A percentile compares a stretch with the other conserved stretches of the same genome.
These are phyloP conservation scores for Cephus sareptanus DNA, from an alignment of 2,888 invertebrate genomes.

Conservation along the genomic window DNA sequence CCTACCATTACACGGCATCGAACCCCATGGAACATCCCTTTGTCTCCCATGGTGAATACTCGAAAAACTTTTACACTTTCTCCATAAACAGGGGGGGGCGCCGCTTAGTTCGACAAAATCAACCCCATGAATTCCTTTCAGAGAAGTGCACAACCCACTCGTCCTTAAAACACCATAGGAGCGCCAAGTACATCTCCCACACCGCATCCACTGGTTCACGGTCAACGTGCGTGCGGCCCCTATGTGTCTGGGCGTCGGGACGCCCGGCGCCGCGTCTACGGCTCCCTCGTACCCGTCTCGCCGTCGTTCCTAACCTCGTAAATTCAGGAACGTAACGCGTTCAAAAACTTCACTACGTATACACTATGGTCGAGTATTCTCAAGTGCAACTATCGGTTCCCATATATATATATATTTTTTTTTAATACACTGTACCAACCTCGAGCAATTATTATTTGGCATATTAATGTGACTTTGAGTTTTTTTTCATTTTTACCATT, in stretches of 20 bases:
- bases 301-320: conserved; percentile 31
- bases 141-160: neutral
- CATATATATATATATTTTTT: no score
- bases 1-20: neutral
- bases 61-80: conserved; percentile 9
- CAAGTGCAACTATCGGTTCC: neutral
- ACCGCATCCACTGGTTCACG: neutral
- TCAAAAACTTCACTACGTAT: neutral
- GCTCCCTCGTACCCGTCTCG: conserved; percentile 15
- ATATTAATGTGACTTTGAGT: no score
- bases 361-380: neutral
- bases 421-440: neutral
- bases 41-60: conserved; percentile 3
- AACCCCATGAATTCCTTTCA: neutral
- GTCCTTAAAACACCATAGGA: neutral
- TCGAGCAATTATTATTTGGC: neutral
- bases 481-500: no score
- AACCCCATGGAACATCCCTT: conserved; percentile 5
- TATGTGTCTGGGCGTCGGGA: conserved; percentile 57
- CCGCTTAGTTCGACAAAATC: neutral
- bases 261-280: conserved; percentile 53
- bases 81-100: neutral
- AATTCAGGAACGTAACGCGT: conserved; percentile 32
- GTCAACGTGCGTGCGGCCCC: conserved; percentile 32
- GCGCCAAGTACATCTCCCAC: neutral